These are phyloP conservation scores for Prolemur simus DNA, from an alignment of 2,113 vertebrate species.

Conservation along the genomic window DNA sequence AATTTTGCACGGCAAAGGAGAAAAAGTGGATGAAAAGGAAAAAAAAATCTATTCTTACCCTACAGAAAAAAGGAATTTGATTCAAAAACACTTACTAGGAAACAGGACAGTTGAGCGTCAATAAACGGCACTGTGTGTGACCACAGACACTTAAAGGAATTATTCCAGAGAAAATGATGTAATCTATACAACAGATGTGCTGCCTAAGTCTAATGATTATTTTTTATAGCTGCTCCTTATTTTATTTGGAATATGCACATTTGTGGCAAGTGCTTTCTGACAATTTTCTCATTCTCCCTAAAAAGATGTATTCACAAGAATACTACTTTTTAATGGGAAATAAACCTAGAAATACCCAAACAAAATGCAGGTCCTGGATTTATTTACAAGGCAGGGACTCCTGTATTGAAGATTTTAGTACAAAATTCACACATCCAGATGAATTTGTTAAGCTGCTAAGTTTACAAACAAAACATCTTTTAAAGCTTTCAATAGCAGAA, in stretches of 20 bases:
- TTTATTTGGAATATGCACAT: not conserved
- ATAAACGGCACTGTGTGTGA: not conserved
- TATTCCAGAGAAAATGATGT: not conserved
- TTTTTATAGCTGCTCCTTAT: not conserved
- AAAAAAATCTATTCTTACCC: not conserved
- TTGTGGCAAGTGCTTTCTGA: not conserved
- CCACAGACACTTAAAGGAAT: not conserved
- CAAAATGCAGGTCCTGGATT: not conserved
- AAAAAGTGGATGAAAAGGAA: not conserved
- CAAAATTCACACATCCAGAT: not conserved
- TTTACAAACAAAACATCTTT: not conserved
- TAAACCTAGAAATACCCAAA: not conserved
- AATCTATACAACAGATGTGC: not conserved
- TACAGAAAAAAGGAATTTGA: not conserved
- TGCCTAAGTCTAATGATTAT: not conserved
- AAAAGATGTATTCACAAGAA: not conserved
- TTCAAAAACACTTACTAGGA: not conserved
- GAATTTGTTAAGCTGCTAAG: not conserved
- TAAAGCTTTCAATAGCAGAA: not conserved
- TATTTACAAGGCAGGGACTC: not conserved
- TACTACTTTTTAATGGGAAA: not conserved
- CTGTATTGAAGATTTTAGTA: not conserved
- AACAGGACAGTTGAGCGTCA: not conserved
- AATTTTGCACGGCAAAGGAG: slow-evolving; percentile 55
- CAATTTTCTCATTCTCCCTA: not conserved